phyloP scores from a whole-genome alignment of 2,888 invertebrate genomes.

The Gryllus longicercus region DNA sequence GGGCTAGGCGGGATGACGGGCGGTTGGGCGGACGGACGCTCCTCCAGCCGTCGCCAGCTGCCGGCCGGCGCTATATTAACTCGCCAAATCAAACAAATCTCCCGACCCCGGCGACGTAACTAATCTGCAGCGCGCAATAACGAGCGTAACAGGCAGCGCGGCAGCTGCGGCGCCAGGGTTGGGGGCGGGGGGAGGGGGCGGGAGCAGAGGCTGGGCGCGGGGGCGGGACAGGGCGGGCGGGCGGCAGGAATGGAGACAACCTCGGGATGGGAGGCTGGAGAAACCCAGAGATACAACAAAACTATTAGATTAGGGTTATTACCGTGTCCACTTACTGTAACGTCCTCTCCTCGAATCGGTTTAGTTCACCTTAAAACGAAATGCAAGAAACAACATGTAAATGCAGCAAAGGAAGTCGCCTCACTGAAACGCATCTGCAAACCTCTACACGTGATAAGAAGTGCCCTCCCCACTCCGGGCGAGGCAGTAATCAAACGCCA shows the following conservation, averaged over 20 bases:
- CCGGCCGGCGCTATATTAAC: constrained; percentile 28
- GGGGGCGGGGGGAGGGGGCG: neutral
- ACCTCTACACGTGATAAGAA: too few species aligned
- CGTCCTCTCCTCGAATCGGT: too few species aligned
- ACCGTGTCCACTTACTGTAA: too few species aligned
- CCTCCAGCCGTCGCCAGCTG: constrained; percentile 27
- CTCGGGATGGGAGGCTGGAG: too few species aligned
- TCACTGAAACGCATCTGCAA: too few species aligned
- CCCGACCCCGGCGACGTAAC: constrained; percentile 27
- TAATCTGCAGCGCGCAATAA: constrained; percentile 27
- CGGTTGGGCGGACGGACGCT: neutral
- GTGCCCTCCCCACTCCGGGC: too few species aligned
- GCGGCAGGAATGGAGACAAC: neutral
- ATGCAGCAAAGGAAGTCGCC: too few species aligned
- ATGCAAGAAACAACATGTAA: too few species aligned
- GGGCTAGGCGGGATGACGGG: neutral
- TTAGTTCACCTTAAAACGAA: too few species aligned
- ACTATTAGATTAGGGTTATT: too few species aligned
- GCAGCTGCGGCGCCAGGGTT: neutral
- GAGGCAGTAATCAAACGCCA: too few species aligned
- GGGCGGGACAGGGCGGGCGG: neutral
- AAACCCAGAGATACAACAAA: too few species aligned
- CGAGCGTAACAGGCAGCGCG: neutral
- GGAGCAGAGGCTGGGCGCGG: neutral
- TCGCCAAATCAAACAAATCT: constrained; percentile 32